phyloP scores from a whole-genome alignment of 1,140 invertebrate genomes.

The Pseudomyrmex flavicornis region DNA sequence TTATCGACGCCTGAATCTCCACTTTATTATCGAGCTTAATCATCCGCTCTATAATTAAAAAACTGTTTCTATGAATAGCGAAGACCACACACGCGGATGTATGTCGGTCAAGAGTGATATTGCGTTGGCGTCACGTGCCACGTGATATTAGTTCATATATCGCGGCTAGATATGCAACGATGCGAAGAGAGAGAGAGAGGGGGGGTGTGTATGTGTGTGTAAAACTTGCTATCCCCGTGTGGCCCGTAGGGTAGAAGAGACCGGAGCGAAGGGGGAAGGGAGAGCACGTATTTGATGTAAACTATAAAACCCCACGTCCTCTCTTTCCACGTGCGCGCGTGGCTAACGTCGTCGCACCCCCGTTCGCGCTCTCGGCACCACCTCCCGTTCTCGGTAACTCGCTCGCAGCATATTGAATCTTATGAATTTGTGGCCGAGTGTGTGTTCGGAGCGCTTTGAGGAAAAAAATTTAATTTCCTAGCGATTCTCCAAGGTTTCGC shows the following conservation, averaged over 20 bases:
- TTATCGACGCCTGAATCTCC: too few relatives aligned
- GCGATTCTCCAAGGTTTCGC: constrained; percentile 73
- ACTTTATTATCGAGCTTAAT: neutral
- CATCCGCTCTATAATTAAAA: neutral
- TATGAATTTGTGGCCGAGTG: constrained; percentile 79
- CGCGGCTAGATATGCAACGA: constrained; percentile 73
- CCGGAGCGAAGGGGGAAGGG: neutral
- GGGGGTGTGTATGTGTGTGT: neutral
- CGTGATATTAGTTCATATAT: constrained; percentile 77
- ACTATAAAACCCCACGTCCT: constrained; percentile 71
- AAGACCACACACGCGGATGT: neutral
- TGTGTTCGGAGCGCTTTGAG: constrained; percentile 66
- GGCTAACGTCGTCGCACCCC: constrained; percentile 46
- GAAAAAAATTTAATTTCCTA: constrained; percentile 81
- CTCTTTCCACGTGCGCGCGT: constrained; percentile 36
- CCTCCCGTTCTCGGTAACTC: constrained; percentile 56
- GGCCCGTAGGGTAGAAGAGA: constrained; percentile 18
- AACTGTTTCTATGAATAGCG: constrained; percentile 2
- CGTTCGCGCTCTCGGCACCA: constrained; percentile 14
- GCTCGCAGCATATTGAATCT: constrained; percentile 82
- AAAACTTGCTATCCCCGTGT: constrained; percentile 62
- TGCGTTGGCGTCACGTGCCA: constrained; percentile 70
- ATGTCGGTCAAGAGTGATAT: constrained; percentile 47
- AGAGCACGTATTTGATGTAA: constrained; percentile 80
- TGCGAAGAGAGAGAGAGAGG: constrained; percentile 30